Base-by-base conservation (phyloP, 2,797 vertebrate genomes). In the Acipenser transmontanus region DNA sequence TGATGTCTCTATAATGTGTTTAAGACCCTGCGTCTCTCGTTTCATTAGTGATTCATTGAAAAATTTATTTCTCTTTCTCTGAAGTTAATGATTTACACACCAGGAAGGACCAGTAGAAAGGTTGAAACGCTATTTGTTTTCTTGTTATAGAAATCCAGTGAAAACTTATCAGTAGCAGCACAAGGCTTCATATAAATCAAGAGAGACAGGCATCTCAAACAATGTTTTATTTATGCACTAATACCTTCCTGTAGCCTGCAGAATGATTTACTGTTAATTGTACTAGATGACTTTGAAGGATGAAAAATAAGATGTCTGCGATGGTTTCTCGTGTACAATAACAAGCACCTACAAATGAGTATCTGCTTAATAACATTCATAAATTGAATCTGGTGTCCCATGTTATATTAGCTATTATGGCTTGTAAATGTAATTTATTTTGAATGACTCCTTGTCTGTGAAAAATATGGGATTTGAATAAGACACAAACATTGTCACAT, bases 161-260 rank as follows among this genome's bases (percentile, higher is more conserved):
- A 80, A 81, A 67, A 67, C 48, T 61, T 51, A 67, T 67, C 66
- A 61, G 50, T 77, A 84, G 82, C 60, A 66, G 77, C 80, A 77
- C 62, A 78, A 70, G 65, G 47, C 71, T 71, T 79, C 72, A 12
- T 77, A 75, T 82, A 78, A 83, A 81, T 86, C 80, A 83, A 50
- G 47, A 66, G 61, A 84, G 79, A 78, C 80, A 78, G 74, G 70
- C 67, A 68, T 67, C 70, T 76, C 77, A 34, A 34, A 34, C 34
- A 34, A 34, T 73, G 76, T 78, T 84, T 82, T 82, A 86, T 85
- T 85, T 86, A 73, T 81, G 68, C 78, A 82, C 77, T 80, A 80
- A 76, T 70, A 75, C 62, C 60, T 69, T 73, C 47, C 71, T 66
- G 68, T 57, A 72, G 71, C 73, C 72, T 72, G 62, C 65, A 59